phyloP scores from a whole-genome alignment of 2,888 invertebrate species.

The Melolontha melolontha region DNA sequence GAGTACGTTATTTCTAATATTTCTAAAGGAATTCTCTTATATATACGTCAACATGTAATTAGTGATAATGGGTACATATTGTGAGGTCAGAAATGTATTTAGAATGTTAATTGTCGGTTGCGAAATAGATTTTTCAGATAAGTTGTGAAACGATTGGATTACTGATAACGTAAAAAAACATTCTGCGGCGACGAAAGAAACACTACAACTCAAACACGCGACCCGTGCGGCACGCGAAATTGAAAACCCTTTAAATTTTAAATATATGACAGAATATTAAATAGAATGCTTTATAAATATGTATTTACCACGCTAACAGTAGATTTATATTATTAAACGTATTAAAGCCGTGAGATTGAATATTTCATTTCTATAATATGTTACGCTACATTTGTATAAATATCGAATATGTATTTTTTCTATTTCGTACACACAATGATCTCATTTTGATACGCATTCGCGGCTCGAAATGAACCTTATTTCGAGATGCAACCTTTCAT shows the following conservation, averaged over 20 bases:
- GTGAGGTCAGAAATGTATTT: too few relatives aligned
- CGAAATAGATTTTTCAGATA: slow-evolving; percentile 4
- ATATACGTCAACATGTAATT: too few relatives aligned
- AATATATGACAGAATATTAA: slow-evolving; percentile 11
- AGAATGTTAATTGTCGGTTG: too few relatives aligned
- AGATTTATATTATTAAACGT: background rate
- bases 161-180: slow-evolving; percentile 7
- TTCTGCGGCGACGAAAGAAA: background rate
- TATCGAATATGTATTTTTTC: too few relatives aligned
- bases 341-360: background rate
- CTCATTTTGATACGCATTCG: too few relatives aligned
- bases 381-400: background rate
- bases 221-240: slow-evolving; percentile 15
- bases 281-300: slow-evolving; percentile 17
- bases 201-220: slow-evolving; percentile 12
- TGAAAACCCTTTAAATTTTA: slow-evolving; percentile 29
- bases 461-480: too few relatives aligned
- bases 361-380: background rate
- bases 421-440: too few relatives aligned
- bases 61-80: too few relatives aligned
- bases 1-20: too few relatives aligned
- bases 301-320: slow-evolving; percentile 13
- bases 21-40: too few relatives aligned
- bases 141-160: slow-evolving; percentile 15
- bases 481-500: too few relatives aligned